Evolutionary conservation across 2,797 vertebrate species (phyloP), one percentile per base, ranked within the genome.

Genomic region (Girardinus metallicus): DNA sequence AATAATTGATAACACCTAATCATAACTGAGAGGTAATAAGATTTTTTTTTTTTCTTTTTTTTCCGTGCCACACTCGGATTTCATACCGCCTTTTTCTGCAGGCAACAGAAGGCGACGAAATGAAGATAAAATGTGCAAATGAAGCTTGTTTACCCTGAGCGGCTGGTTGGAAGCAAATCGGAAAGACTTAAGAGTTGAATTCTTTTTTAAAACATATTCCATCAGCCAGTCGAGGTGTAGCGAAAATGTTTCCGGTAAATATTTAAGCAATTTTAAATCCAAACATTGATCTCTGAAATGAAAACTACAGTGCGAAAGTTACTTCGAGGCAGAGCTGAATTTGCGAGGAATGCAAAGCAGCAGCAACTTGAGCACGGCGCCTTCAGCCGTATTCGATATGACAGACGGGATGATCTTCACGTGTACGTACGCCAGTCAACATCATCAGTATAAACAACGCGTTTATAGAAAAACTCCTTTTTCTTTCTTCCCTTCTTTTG

Each of bases 1-100:
- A 92, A 94, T 93, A 90, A 93, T 90, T 90, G 86, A 94, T 90
- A 86, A 87, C 75, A 82, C 64, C 79, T 89, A 89, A 94, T 93
- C 91, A 91, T 86, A 92, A 92, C 82, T 83, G 88, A 91, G 87
- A 87, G 82, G 86, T 88, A 90, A 91, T 89, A 86, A 80, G 77
- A 88, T 79, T 89, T 91, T 84, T 87, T 51, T 44, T 2, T 26
- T 23, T 4, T 90, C 81, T 88, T 51, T 51, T 21, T 21, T 21
- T 0, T 0, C 18, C 18, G 21, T 0, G 77, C 73, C 83, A 55
- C 60, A 79, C 21, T 53, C 41, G 75, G 68, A 89, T 86, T 75
- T 87, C 82, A 83, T 70, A 82, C 62, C 3, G 51, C 23, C 82
- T 64, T 51, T 85, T 76, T 75, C 71, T 72, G 76, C 83, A 84